A percentile compares a stretch with the other conserved stretches of the same genome.
phyloP scores from a whole-genome alignment of 2,113 vertebrate species.

The Piaya cayana region DNA sequence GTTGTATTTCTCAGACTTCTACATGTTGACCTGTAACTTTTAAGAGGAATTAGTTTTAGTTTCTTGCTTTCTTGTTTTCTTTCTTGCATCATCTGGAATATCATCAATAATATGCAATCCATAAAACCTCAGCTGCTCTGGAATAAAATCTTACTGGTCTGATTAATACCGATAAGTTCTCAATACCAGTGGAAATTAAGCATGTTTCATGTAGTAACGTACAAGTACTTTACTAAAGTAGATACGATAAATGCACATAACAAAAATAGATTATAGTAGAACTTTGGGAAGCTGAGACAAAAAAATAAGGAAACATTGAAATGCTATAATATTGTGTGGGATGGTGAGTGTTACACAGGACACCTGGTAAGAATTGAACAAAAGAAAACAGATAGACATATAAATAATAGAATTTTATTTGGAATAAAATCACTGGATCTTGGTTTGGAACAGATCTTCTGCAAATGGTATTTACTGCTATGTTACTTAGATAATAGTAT shows the following conservation, averaged over 20 bases:
- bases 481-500: not conserved
- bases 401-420: not conserved
- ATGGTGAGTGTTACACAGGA: not conserved
- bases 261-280: not conserved
- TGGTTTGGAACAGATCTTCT: not conserved
- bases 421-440: not conserved
- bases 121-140: not conserved
- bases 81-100: not conserved
- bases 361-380: not conserved
- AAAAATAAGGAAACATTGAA: not conserved
- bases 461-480: not conserved
- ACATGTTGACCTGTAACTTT: not conserved
- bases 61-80: not conserved
- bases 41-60: not conserved
- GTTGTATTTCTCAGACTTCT: not conserved
- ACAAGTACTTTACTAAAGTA: not conserved
- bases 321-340: not conserved
- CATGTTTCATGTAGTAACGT: not conserved
- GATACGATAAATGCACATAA: not conserved
- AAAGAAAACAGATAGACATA: not conserved
- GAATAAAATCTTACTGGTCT: not conserved
- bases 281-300: not conserved
- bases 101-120: not conserved
- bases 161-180: not conserved
- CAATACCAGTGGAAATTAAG: not conserved